Conservation (phyloP, 2,888 invertebrate species). For the Meiosimyza decipiens region DNA sequence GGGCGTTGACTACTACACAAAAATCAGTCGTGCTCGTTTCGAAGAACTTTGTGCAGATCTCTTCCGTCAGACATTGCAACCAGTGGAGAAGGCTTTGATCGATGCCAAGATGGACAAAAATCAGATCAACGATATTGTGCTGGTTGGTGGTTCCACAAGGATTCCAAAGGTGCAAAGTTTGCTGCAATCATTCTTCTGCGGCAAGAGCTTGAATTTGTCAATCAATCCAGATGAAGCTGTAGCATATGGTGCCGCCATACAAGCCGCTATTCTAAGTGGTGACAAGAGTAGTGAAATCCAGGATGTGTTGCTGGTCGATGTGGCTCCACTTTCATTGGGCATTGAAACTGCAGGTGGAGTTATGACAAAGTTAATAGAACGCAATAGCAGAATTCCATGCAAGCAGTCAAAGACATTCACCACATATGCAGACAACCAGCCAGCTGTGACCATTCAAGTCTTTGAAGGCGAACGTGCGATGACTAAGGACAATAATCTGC, state of each 20-base stretch:
- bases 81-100: conserved; percentile 81
- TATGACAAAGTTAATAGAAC: conserved; percentile 80
- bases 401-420: conserved; percentile 81
- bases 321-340: conserved; percentile 76
- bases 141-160: conserved; percentile 84
- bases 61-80: conserved; percentile 78
- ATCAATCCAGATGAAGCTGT: conserved; percentile 87
- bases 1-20: conserved; percentile 78
- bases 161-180: conserved; percentile 83
- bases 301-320: conserved; percentile 78
- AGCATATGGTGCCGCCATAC: conserved; percentile 81
- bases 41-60: conserved; percentile 79
- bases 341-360: conserved; percentile 85
- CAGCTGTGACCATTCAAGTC: conserved; percentile 79
- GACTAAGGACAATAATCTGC: conserved; percentile 93
- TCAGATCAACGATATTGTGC: conserved; percentile 80
- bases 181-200: conserved; percentile 80
- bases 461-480: conserved; percentile 86
- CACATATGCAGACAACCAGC: conserved; percentile 85
- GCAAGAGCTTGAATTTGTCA: conserved; percentile 77
- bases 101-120: conserved; percentile 84
- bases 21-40: conserved; percentile 78
- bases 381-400: conserved; percentile 78
- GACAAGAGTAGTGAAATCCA: conserved; percentile 79
- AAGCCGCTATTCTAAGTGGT: conserved; percentile 78